Percentiles rank a stretch among this genome's conserved stretches.
These are phyloP conservation scores for Gavia stellata DNA, from an alignment of 2,113 vertebrate species.

Conservation along the genomic window DNA sequence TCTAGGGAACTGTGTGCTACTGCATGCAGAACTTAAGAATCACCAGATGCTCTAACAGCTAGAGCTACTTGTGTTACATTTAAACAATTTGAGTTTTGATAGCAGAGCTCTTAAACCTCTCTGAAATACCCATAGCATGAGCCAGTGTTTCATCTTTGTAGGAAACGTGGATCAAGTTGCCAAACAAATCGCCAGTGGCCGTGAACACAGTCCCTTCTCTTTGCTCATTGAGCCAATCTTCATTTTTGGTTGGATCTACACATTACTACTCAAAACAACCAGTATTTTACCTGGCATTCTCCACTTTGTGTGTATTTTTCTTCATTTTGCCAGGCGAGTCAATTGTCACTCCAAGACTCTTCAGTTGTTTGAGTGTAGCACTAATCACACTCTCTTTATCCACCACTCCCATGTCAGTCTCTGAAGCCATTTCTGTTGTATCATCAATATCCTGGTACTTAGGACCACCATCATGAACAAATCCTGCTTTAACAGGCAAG, in stretches of 20 bases:
- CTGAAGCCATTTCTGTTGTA: constrained; percentile 20
- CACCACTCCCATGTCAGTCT: background rate
- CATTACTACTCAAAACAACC: background rate
- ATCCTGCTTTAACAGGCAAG: constrained; percentile 32
- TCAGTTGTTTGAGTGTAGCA: constrained; percentile 85
- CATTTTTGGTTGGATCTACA: background rate
- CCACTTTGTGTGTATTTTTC: constrained; percentile 69
- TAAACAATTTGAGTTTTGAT: background rate
- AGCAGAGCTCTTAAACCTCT: background rate
- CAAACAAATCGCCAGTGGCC: background rate
- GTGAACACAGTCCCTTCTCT: background rate
- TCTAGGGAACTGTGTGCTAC: background rate
- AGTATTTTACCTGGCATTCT: constrained; percentile 84
- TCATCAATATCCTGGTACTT: constrained; percentile 1
- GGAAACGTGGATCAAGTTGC: background rate
- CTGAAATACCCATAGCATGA: background rate
- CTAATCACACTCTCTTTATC: constrained; percentile 77
- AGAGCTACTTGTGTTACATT: background rate
- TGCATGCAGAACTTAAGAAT: background rate
- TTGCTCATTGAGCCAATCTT: background rate
- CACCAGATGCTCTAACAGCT: background rate
- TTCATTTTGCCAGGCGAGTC: constrained; percentile 65
- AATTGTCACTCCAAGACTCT: constrained; percentile 83
- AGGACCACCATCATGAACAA: background rate
- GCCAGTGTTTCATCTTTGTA: background rate